Base-by-base conservation (phyloP, 2,888 invertebrate genomes). In the Rhogogaster chlorosoma region DNA sequence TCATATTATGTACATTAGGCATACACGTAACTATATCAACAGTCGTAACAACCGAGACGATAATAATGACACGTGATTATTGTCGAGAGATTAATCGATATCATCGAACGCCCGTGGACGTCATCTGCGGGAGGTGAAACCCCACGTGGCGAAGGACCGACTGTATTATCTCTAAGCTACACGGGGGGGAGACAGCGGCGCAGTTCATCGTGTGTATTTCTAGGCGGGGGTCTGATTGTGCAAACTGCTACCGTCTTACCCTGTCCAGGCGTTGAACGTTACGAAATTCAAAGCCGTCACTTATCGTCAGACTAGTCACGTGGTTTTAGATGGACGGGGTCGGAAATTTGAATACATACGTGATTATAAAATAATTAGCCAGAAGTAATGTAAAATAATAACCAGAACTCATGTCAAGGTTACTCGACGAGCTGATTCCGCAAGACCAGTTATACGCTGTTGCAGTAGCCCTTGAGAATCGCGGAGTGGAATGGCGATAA, bases 291-390 rank as follows among this genome's bases (percentile, higher is more conserved):
- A 61, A 18, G 57, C 15, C 38, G 71, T 42, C 71, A 18, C 71
- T 42, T 29, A 6, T 22, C 15, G 42, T 71, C 71, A 9, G 71
- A 22, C 71, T 9, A 42, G 18, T 42, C 61, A 26, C 26, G 22
- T 26, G 26, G 18, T 42, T 7, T 0, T 10, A 42, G 22, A 94
- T 94, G 93, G 94, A 94, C 94, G 94, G 18, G n/a, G 53, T 0
- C 6, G 0, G 7, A n/a, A 53, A n/a, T 53, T 53, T n/a, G 7
- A n/a, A n/a, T 6, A 53, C 7, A n/a, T 53, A 53, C 53, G 53
- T n/a, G n/a, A n/a, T 53, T 2, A 53, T 53, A 7, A n/a, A n/a
- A 53, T n/a, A n/a, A 53, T 53, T 53, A n/a, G n/a, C n/a, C n/a
- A 6, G 1, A n/a, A 53, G n/a, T 53, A 53, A 53, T 53, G n/a